Evolutionary conservation across 2,888 invertebrate genomes (phyloP), one percentile per base, ranked within the genome.

Genomic region (Polia nebulosa): DNA sequence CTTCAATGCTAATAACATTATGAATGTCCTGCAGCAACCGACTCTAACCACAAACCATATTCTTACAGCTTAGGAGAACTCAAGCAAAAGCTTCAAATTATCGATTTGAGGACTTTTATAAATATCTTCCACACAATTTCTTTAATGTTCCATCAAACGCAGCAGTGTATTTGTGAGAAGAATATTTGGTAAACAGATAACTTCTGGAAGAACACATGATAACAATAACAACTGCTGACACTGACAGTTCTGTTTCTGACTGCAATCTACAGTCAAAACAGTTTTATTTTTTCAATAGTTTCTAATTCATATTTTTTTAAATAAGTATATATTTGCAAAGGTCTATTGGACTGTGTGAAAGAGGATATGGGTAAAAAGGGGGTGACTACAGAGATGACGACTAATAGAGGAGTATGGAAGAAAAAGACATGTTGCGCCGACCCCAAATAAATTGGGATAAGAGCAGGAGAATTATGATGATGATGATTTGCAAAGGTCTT

Each of bases 1-100:
- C 20, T 68, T 68, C 6, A 34, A 47, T 20, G 56, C 47, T 20
- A 67, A 67, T 3, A 68, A 13, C 57, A 57, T 67, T 49, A 67
- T 56, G 6, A 44, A n/a, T 20, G 22, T 15, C 22, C 17, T n/a
- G 27, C 1, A 9, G 7, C 39, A 41, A n/a, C 39, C 15, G 17
- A 41, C 2, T 39, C 17, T 17, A 36, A 36, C 4, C 3, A 15
- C 9, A 34, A 11, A 11, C 11, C 34, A 11, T 8, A 4, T 39
- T 17, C 39, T 6, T 7, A 17, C 9, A 5, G 5, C 5, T 49
- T 11, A 11, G n/a, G 13, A 32, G 13, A 7, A 13, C 32, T 20
- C 17, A 47, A 25, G 6, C 15, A 3, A 11, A 47, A 29, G 1
- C 11, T 39, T 8, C 3, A 15, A 25, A 25, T 17, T 20, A 36